Percentiles rank a stretch among this genome's conserved stretches.
Conservation (phyloP, 2,113 vertebrate genomes). For the Actinemys pallida region DNA sequence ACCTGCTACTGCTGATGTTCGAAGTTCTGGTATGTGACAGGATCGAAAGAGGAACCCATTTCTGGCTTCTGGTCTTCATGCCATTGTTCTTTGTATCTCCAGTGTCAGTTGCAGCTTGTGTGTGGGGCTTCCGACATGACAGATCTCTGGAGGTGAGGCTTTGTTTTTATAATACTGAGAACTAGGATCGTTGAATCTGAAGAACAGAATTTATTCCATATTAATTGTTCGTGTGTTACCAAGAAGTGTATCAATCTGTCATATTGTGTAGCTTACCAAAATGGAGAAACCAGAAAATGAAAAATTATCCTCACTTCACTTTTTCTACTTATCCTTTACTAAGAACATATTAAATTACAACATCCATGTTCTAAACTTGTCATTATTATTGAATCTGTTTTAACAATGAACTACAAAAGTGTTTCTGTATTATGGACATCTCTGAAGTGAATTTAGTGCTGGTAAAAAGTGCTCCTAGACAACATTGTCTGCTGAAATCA, state of each 20-base stretch:
- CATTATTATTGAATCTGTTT: background rate
- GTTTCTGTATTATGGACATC: background rate
- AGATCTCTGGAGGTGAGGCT: constrained; percentile 92
- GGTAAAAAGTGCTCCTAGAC: background rate
- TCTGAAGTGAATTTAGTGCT: background rate
- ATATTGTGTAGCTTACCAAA: background rate
- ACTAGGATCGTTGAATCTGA: background rate
- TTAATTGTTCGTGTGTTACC: background rate
- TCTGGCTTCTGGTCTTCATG: constrained; percentile 99
- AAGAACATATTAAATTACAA: background rate
- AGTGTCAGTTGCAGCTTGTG: constrained; percentile 96
- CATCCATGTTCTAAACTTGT: background rate
- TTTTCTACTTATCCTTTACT: background rate
- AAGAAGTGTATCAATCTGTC: background rate
- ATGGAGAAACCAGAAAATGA: background rate
- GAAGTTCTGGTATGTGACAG: constrained; percentile 97
- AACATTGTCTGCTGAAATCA: background rate
- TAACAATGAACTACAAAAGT: background rate
- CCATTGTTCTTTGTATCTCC: constrained; percentile 98
- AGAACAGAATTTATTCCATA: background rate
- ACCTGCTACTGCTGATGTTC: constrained; percentile 95
- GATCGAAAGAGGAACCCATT: constrained; percentile 90
- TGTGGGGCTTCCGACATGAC: constrained; percentile 98
- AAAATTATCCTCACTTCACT: accelerated
- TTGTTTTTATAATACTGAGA: background rate